Base-by-base conservation (phyloP, 1,140 invertebrate genomes). In the Telenomus remus region DNA sequence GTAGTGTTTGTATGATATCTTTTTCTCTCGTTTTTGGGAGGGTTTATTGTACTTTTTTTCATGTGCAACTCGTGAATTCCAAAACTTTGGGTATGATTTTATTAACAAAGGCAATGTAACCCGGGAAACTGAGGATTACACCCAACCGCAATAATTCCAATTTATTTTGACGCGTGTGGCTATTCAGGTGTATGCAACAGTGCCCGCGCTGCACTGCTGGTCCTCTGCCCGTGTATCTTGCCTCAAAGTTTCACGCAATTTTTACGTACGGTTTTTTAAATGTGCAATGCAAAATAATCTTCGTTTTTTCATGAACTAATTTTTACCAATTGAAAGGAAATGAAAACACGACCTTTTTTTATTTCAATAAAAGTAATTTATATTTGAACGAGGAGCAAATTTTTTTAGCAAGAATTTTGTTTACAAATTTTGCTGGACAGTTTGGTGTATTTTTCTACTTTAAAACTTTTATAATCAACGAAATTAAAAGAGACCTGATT, bases 61-160 rank as follows among this genome's bases (percentile, higher is more conserved):
- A 39, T 48, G 13, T 50, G 46, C 68, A 76, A 72, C 63, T 77
- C 71, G 68, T 71, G 69, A 68, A 73, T 63, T 57, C 71, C 60
- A 64, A 70, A 76, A 78, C 69, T 65, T 66, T 60, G 69, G 57
- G 70, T 78, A 77, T 79, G 78, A 79, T 82, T 82, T 82, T 81
- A 81, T 82, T 82, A 82, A 82, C 79, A 80, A 82, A 82, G 79
- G 76, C 78, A 80, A 79, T 82, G 79, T 82, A 82, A 82, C 80
- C 74, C 70, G 68, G 61, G 74, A 66, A 78, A 59, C 61, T 66
- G 63, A 70, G 79, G 78, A 80, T 82, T 82, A 82, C 80, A 82
- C 61, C 71, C 64, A 48, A 73, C 74, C 70, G 79, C 76, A 80
- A 80, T 81, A 81, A 81, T 78, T 81, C 79, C 80, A 81, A 81